These are phyloP conservation scores for Automeris io DNA, from an alignment of 2,888 invertebrate genomes.

Conservation along the genomic window DNA sequence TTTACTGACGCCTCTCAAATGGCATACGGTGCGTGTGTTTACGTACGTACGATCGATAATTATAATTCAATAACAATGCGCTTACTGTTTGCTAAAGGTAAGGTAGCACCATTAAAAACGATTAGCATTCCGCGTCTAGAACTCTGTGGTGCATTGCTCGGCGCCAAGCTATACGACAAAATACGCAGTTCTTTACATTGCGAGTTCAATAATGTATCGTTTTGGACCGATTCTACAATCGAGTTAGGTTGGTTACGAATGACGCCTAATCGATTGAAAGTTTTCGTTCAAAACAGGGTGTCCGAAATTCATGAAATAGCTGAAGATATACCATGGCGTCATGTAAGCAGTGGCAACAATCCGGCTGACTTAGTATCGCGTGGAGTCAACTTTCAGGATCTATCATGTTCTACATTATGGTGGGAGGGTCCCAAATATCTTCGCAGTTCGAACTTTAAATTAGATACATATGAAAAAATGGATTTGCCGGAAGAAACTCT, in stretches of 20 bases:
- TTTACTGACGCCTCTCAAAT: not conserved
- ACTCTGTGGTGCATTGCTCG: not conserved
- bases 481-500: too few relatives aligned
- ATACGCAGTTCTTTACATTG: too few relatives aligned
- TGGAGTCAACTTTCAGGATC: conserved; percentile 11
- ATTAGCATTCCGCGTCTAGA: not conserved
- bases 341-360: conserved; percentile 11
- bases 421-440: not conserved
- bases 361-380: conserved; percentile 13
- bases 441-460: not conserved
- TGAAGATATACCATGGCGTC: conserved; percentile 8
- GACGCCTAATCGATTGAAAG: too few relatives aligned
- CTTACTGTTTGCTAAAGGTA: not conserved
- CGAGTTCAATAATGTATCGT: too few relatives aligned
- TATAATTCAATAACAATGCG: not conserved
- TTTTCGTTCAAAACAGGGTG: not conserved
- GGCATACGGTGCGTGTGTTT: not conserved
- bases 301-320: not conserved
- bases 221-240: too few relatives aligned
- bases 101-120: not conserved
- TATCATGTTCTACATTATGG: not conserved
- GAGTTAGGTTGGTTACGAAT: too few relatives aligned
- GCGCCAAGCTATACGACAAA: not conserved
- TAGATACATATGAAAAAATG: too few relatives aligned
- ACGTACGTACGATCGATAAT: not conserved